Percentiles rank a stretch among this genome's conserved stretches.
Conservation (phyloP, 2,113 vertebrate species). For the Datnioides undecimradiatus region DNA sequence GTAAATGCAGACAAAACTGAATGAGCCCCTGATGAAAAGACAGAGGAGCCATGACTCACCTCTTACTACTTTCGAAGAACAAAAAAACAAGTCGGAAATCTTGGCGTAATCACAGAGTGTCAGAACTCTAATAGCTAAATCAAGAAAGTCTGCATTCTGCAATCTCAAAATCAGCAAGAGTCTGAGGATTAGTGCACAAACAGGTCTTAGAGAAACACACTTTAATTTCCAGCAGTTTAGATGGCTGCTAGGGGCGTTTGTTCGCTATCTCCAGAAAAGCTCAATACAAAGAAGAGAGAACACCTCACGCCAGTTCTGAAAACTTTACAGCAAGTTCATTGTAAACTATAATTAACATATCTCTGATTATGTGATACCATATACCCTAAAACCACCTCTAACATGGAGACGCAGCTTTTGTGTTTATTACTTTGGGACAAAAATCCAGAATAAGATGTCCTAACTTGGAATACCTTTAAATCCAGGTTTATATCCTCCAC, state of each 20-base stretch:
- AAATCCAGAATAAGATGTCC: neutral
- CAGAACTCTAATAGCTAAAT: neutral
- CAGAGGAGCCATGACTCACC: neutral
- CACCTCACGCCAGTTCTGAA: no score
- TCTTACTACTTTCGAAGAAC: neutral
- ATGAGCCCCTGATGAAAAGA: neutral
- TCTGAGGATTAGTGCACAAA: neutral
- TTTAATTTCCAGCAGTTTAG: no score
- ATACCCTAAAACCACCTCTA: no score
- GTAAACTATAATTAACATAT: no score
- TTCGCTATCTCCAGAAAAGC: no score
- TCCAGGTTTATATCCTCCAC: no score
- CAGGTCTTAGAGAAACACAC: neutral
- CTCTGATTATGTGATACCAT: no score
- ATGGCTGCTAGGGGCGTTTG: no score
- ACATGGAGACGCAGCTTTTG: neutral
- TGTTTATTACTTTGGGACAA: neutral
- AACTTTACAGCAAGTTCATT: no score
- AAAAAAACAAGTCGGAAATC: no score
- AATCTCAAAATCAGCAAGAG: neutral
- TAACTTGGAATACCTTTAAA: neutral
- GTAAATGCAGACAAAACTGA: neutral
- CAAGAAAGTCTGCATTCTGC: neutral
- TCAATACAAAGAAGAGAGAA: no score
- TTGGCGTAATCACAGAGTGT: neutral